These are phyloP conservation scores for Tadarida brasiliensis DNA, from an alignment of 2,797 vertebrate genomes.

Conservation along the genomic window DNA sequence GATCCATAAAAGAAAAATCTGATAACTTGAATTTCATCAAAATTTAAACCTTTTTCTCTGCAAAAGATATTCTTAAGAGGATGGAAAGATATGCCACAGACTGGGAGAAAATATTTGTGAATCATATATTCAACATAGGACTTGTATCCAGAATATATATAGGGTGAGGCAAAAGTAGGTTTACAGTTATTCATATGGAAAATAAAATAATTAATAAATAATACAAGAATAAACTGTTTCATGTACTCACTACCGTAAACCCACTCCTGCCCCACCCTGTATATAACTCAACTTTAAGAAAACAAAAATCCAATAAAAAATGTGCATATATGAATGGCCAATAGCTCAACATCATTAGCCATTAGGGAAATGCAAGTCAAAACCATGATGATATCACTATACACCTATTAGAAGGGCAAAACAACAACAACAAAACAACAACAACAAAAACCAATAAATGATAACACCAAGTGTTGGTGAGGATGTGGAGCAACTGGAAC, in stretches of 20 bases:
- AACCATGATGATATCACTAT: neutral
- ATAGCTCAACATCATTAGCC: neutral
- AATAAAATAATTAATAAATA: neutral
- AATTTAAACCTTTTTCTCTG: neutral
- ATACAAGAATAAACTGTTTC: neutral
- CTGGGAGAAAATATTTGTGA: constrained; percentile 12
- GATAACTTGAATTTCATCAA: neutral
- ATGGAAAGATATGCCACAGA: neutral
- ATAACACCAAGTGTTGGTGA: neutral
- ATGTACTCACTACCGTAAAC: neutral
- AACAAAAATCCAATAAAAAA: neutral
- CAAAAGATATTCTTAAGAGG: constrained; percentile 4
- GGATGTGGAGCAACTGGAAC: neutral
- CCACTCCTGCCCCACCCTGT: neutral
- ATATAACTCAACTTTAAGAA: neutral
- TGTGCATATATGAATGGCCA: neutral
- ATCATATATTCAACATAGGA: neutral
- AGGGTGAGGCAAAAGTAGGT: neutral
- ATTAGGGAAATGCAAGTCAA: neutral
- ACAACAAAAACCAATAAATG: neutral
- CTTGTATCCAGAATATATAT: neutral
- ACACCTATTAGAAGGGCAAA: neutral
- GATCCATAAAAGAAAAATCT: neutral
- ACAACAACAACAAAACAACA: neutral
- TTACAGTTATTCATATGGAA: neutral